A percentile compares a stretch with the other conserved stretches of the same genome.
Conservation (phyloP, 2,797 vertebrate genomes). For the Megalops cyprinoides region DNA sequence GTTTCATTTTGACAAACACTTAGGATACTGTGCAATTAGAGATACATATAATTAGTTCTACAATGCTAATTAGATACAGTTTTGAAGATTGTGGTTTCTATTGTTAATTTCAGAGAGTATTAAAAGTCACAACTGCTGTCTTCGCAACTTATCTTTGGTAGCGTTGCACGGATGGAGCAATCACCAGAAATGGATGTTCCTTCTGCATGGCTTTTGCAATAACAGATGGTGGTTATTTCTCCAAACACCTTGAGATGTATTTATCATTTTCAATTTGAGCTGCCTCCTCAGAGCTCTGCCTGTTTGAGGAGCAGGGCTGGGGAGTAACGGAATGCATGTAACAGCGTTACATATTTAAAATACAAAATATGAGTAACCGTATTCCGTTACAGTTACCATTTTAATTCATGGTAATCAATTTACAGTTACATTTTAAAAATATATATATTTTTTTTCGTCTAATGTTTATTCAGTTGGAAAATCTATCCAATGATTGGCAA, state of each 20-base stretch:
- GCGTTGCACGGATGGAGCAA: neutral
- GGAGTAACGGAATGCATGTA: too few relatives aligned
- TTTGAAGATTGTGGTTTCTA: conserved; percentile 44
- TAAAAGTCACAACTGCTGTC: conserved; percentile 52
- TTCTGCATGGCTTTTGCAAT: conserved; percentile 19
- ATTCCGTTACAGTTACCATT: too few relatives aligned
- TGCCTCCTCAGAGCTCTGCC: conserved; percentile 18
- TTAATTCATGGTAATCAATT: too few relatives aligned
- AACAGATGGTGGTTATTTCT: conserved; percentile 46
- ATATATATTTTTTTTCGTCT: too few relatives aligned
- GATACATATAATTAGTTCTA: conserved; percentile 55
- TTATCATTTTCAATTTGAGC: conserved; percentile 23
- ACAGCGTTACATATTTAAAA: too few relatives aligned
- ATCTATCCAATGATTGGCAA: too few relatives aligned
- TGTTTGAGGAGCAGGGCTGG: neutral
- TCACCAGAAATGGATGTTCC: conserved; percentile 28
- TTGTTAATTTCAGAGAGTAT: conserved; percentile 53
- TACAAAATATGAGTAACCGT: too few relatives aligned
- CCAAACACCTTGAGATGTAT: conserved; percentile 30
- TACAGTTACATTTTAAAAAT: too few relatives aligned
- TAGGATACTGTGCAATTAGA: conserved; percentile 57
- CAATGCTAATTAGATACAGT: conserved; percentile 54
- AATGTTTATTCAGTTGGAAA: too few relatives aligned
- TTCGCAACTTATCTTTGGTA: conserved; percentile 33
- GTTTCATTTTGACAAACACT: conserved; percentile 56